Conservation (phyloP, 2,888 invertebrate species). For the Glyphotaelius pellucidus region DNA sequence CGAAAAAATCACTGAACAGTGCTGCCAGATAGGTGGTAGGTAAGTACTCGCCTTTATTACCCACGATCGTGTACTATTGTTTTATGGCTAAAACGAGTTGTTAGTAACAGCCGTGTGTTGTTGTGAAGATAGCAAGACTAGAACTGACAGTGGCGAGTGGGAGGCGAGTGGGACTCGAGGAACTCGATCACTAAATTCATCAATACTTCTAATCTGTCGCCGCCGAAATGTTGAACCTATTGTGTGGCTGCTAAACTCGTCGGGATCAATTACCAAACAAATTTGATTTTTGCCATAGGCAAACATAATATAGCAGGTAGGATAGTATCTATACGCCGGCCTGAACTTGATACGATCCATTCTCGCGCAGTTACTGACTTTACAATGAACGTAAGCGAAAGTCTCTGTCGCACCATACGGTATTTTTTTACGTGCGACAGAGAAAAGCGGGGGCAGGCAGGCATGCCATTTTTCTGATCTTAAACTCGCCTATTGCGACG, state of each 20-base stretch:
- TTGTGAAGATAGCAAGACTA: neutral
- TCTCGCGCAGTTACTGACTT: no score
- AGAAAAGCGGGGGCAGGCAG: no score
- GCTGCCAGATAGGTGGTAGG: neutral
- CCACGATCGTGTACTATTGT: constrained; percentile 6
- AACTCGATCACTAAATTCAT: neutral
- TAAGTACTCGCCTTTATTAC: neutral
- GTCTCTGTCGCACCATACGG: no score
- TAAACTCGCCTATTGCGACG: no score
- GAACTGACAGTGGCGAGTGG: neutral
- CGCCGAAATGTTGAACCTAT: neutral
- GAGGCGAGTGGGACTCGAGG: neutral
- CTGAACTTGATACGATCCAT: no score
- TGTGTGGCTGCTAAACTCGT: neutral
- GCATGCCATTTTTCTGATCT: no score
- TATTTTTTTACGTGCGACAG: no score
- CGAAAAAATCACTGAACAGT: neutral
- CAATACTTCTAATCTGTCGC: neutral
- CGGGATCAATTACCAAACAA: neutral
- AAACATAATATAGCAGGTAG: no score
- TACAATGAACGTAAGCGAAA: no score
- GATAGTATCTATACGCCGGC: no score
- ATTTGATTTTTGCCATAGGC: no score
- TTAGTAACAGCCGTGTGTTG: neutral
- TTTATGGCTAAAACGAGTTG: constrained; percentile 23